A percentile compares a stretch with the other conserved stretches of the same genome.
These are phyloP conservation scores for Macaca mulatta DNA, from an alignment of 2,113 vertebrate genomes.

Conservation along the genomic window DNA sequence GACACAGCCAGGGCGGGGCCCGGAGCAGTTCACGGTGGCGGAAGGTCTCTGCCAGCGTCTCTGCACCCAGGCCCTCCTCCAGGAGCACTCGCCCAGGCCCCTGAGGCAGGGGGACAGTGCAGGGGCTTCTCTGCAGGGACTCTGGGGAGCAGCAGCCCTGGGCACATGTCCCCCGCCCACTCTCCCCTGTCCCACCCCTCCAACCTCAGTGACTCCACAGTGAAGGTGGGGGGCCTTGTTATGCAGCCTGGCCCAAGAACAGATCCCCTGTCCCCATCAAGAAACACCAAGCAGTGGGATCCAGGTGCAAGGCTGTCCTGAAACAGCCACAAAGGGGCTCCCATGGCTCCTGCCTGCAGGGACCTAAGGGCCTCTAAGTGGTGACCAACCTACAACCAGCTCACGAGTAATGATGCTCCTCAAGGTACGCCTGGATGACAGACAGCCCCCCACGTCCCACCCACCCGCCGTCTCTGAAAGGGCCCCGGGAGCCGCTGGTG, in stretches of 20 bases:
- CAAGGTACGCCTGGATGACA: background rate
- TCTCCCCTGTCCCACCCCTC: background rate
- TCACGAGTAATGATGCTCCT: background rate
- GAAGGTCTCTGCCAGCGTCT: background rate
- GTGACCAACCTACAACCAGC: background rate
- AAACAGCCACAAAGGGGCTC: background rate
- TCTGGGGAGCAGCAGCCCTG: accelerated
- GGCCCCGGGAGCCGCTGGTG: background rate
- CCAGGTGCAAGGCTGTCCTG: background rate
- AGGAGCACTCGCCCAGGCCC: background rate
- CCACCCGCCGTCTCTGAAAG: background rate
- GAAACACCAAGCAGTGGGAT: background rate
- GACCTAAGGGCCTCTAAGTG: background rate
- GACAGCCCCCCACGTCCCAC: no score
- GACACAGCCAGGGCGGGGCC: background rate
- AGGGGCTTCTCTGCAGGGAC: background rate
- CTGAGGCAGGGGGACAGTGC: no score
- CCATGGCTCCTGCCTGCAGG: background rate
- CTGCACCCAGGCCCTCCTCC: no score
- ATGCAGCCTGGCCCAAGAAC: background rate
- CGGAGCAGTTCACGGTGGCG: background rate
- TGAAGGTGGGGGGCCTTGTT: background rate
- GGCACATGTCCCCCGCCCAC: accelerated
- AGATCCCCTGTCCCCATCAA: background rate
- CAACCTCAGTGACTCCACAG: background rate